Evolutionary conservation across 2,888 invertebrate genomes (phyloP).

Genomic region (Abscondita cerata): DNA sequence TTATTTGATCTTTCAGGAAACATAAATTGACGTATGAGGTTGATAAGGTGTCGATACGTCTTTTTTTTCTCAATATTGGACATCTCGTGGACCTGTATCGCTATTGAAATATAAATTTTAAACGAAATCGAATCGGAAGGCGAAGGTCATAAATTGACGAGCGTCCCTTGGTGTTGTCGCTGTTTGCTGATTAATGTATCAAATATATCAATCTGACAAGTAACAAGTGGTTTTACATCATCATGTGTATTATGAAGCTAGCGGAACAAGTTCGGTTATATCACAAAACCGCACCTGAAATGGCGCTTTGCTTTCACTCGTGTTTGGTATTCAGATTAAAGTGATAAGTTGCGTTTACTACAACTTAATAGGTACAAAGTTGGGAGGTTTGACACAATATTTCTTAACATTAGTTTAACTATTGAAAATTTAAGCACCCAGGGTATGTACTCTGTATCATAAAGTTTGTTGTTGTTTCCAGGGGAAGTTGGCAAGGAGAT

Average conservation of each 20-base stretch:
- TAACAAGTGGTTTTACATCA: conserved; percentile 30
- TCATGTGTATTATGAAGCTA: conserved; percentile 20
- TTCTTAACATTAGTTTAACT: conserved; percentile 17
- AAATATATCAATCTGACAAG: conserved; percentile 24
- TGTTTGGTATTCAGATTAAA: conserved; percentile 39
- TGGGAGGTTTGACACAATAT: conserved; percentile 17
- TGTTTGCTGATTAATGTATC: conserved; percentile 24
- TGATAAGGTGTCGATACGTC: too few relatives aligned
- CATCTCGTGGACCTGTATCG: too few relatives aligned
- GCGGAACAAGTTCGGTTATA: conserved; percentile 18
- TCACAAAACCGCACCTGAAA: conserved; percentile 22
- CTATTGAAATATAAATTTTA: too few relatives aligned
- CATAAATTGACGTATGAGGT: too few relatives aligned
- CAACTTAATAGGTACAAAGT: conserved; percentile 33
- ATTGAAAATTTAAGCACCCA: conserved; percentile 7
- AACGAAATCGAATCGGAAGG: too few relatives aligned
- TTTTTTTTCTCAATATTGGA: too few relatives aligned
- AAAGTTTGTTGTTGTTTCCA: conserved; percentile 57
- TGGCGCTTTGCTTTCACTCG: conserved; percentile 14
- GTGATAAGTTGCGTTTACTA: conserved; percentile 36
- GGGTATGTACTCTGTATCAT: conserved; percentile 12
- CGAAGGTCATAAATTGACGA: conserved; percentile 8
- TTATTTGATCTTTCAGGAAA: too few relatives aligned
- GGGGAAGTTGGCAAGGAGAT: conserved; percentile 99
- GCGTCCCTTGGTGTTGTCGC: neutral